Base-by-base conservation (phyloP, 2,888 invertebrate genomes). In the Polydrusus tereticollis region DNA sequence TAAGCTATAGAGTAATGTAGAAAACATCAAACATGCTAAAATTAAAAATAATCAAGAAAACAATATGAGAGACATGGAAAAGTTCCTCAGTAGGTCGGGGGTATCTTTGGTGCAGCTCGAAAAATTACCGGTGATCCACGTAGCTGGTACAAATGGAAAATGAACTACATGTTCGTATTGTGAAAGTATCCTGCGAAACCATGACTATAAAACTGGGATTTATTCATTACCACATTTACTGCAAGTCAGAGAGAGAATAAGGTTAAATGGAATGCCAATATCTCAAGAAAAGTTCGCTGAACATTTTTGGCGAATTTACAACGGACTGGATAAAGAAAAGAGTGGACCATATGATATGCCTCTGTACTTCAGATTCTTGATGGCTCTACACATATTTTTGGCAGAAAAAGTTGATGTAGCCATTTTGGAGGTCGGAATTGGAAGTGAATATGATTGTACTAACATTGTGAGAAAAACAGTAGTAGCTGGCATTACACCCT, bases 81-180 rank as follows among this genome's bases (percentile, higher is more conserved):
- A 77, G 58, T 79, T 69, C 57, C 60, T 80, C 18, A 57, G 73
- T 4, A 77, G 78, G 79, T 89, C 89, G 38, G 94, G 94, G 18
- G 83, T 94, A 1, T 84, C 87, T 0, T 74, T 91, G 18, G 86
- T 90, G 0, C 89, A 90, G 74, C 83, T 97, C 66, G 92, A 94
- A 78, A 86, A 88, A 64, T 83, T 98, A 16, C 93, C 95, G 64
- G 90, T 97, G 45, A 96, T 99, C 81, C 99, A 99, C 87, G 92
- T 99, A 5, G 91, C 96, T 72, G 99, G 99, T 8, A 99, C 99
- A 0, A 99, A 99, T 87, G 99, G 99, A 62, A 99, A 99, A 90
- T 95, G 95, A 20, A 97, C 97, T 16, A 97, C 98, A 0, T 97
- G 98, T 83, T 97, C 98, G 0, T 92, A 95, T 85, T 91, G 93